Percentiles rank a stretch among this genome's conserved stretches.
Conservation (phyloP, 2,797 vertebrate species). For the Anguilla pacifica region DNA sequence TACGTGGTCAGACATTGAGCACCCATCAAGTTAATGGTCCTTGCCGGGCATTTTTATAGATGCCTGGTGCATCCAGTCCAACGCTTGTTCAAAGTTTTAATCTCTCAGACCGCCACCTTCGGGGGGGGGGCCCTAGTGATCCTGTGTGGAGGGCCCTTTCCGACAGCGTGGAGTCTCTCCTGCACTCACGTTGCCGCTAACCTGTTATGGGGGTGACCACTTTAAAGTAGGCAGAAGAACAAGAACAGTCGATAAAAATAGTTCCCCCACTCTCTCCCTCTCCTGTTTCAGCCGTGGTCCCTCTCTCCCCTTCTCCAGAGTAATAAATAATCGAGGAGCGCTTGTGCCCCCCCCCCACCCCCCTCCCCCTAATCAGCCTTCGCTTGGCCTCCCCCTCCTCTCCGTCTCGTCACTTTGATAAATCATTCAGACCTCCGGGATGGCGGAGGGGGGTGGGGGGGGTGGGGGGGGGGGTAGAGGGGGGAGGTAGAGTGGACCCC, state of each 20-base stretch:
- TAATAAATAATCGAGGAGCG: slow-evolving; percentile 75
- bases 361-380: slow-evolving; percentile 70
- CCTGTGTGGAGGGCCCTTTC: background rate
- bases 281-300: slow-evolving; percentile 41
- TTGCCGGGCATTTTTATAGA: background rate
- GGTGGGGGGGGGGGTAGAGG: slow-evolving; percentile 25
- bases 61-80: background rate
- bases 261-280: background rate
- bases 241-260: background rate
- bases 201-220: background rate
- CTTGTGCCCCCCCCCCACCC: slow-evolving; percentile 64
- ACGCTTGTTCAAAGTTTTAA: background rate
- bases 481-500: slow-evolving; percentile 27
- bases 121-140: background rate
- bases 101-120: background rate
- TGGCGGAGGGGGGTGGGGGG: slow-evolving; percentile 23
- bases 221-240: background rate
- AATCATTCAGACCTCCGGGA: slow-evolving; percentile 68
- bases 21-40: background rate
- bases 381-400: slow-evolving; percentile 69
- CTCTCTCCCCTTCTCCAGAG: slow-evolving; percentile 55
- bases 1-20: background rate
- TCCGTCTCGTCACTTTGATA: slow-evolving; percentile 69
- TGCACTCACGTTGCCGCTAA: background rate
- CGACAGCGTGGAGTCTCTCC: background rate